Evolutionary conservation across 2,113 vertebrate genomes (phyloP), one percentile per base, ranked within the genome.

Genomic region (Pelmatolapia mariae): DNA sequence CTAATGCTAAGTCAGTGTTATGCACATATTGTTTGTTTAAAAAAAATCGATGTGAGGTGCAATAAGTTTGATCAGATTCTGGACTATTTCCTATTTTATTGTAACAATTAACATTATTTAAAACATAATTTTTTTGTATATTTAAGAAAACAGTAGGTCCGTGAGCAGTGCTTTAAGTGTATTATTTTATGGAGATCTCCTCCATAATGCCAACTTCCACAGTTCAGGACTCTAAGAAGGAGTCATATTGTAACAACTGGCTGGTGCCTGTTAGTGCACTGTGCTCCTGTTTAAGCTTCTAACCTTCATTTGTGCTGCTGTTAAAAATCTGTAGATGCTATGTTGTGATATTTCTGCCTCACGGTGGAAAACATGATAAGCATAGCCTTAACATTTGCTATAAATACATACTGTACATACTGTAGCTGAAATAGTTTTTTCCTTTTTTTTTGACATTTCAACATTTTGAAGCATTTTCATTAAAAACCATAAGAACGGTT

Each of bases 1-100:
- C 63, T 38, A 68, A 68, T 88, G 80, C 86, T 86, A 79, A 85
- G 40, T 89, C 94, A 95, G 95, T 94, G 92, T 95, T 96, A 93
- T 94, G 83, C 95, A 84, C 87, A 91, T 93, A 54, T 79, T 88
- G 86, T 89, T 91, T 93, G 83, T 63, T 54, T 90, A 5, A 76
- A 79, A 84, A 19, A 90, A 81, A 53, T 92, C 11, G 54, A 24
- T 36, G 81, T 80, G 38, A 24, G 71, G 83, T 94, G 92, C 90
- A 95, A 91, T 93, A 84, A 78, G 31, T 63, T 91, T n/a, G 40
- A 88, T 82, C 4, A 85, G 85, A 86, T 82, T 86, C 71, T 89
- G 6, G 31, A 71, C 36, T 79, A 81, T 38, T 87, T 89, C 29
- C 54, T 85, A 82, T 78, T 63, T 89, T 66, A 54, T 83, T 85